These are phyloP conservation scores for Adelosebastes latens DNA, from an alignment of 2,797 vertebrate species.

Conservation along the genomic window DNA sequence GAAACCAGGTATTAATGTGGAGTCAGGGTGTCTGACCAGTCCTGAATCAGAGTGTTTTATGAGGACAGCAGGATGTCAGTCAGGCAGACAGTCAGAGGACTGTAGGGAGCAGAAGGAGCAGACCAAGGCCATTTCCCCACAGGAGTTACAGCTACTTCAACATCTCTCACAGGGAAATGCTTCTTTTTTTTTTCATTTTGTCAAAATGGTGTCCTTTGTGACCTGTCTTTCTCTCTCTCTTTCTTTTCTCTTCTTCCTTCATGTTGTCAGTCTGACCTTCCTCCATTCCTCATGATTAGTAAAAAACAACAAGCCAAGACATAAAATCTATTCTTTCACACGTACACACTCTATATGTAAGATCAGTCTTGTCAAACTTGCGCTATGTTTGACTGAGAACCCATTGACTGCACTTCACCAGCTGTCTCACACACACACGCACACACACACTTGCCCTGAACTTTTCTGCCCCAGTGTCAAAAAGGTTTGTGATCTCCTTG, in stretches of 20 bases:
- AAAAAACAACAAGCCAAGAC: constrained; percentile 6
- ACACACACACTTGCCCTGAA: neutral
- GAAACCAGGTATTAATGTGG: neutral
- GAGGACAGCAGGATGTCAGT: constrained; percentile 20
- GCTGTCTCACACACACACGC: constrained; percentile 29
- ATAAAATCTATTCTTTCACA: neutral
- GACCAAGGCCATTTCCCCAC: neutral
- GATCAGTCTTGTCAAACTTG: constrained; percentile 5
- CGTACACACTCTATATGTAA: neutral
- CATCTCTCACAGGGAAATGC: neutral
- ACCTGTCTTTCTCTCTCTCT: neutral
- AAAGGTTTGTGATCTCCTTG: constrained; percentile 33
- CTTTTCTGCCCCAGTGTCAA: constrained; percentile 7
- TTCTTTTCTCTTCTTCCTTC: neutral
- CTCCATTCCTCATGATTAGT: neutral
- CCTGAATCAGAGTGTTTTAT: neutral
- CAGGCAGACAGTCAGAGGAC: neutral
- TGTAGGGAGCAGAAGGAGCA: neutral
- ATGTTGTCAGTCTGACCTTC: neutral
- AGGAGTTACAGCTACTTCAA: neutral
- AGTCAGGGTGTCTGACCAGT: neutral
- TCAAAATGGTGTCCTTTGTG: neutral
- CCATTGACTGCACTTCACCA: constrained; percentile 8
- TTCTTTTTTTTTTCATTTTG: neutral
- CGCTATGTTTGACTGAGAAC: constrained; percentile 16